Percentiles rank a stretch among this genome's conserved stretches.
These are phyloP conservation scores for Cricetomys ansorgei DNA, from an alignment of 2,113 vertebrate genomes.

Conservation along the genomic window DNA sequence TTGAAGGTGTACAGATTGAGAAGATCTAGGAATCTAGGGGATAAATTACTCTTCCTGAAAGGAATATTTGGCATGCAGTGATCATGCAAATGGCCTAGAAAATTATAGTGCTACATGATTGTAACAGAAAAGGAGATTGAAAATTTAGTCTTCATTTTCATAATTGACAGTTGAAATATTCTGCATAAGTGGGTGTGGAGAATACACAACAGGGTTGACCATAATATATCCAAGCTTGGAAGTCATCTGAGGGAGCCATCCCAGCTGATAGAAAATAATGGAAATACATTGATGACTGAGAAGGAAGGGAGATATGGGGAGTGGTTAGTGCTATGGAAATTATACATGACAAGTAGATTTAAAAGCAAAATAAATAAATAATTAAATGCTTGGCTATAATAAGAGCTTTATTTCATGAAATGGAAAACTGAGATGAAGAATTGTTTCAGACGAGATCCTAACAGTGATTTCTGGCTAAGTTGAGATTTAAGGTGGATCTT, in stretches of 20 bases:
- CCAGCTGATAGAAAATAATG: background rate
- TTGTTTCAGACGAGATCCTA: background rate
- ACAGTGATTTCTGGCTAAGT: background rate
- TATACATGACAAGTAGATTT: background rate
- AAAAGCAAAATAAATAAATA: background rate
- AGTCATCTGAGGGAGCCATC: background rate
- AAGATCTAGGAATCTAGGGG: background rate
- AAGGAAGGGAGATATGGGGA: background rate
- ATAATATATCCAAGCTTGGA: background rate
- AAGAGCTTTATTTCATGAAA: constrained; percentile 1
- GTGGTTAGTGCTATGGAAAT: background rate
- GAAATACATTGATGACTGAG: background rate
- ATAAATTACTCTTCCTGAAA: background rate
- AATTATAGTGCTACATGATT: background rate
- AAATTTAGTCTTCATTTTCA: background rate
- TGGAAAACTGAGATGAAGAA: background rate
- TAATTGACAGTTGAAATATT: background rate
- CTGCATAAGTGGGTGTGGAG: background rate
- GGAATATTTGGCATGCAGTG: background rate
- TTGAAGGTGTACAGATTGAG: background rate
- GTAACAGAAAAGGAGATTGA: background rate
- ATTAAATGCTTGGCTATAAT: background rate
- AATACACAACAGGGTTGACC: background rate
- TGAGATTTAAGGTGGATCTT: background rate
- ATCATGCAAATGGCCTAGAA: background rate